These are phyloP conservation scores for Acrobasis suavella DNA, from an alignment of 2,888 invertebrate genomes.

Conservation along the genomic window DNA sequence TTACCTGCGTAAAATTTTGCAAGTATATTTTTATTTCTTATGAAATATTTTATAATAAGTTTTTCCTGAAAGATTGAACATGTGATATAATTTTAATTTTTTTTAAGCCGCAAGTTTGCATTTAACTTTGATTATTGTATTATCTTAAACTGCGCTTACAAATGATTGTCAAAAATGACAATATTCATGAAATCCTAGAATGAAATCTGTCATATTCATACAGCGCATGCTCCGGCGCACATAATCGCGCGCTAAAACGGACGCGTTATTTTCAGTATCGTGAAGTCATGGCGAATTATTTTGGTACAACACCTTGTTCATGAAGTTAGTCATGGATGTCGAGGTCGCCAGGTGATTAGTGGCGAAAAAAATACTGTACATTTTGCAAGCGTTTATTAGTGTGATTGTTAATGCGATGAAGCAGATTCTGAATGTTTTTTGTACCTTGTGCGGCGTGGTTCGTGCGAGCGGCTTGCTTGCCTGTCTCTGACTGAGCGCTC, in stretches of 20 bases:
- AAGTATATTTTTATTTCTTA: too few relatives aligned
- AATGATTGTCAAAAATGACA: not conserved
- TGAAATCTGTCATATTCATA: not conserved
- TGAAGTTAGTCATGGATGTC: slow-evolving; percentile 70
- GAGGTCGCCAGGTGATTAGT: slow-evolving; percentile 67
- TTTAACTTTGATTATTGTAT: not conserved
- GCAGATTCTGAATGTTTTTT: slow-evolving; percentile 52
- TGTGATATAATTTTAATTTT: too few relatives aligned
- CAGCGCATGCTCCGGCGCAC: slow-evolving; percentile 13
- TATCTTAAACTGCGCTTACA: not conserved
- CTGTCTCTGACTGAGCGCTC: slow-evolving; percentile 72
- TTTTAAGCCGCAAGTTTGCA: too few relatives aligned
- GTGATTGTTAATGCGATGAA: slow-evolving; percentile 64
- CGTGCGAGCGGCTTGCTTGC: slow-evolving; percentile 79
- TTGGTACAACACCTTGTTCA: slow-evolving; percentile 67
- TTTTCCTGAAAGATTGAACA: too few relatives aligned
- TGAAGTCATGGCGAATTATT: slow-evolving; percentile 76
- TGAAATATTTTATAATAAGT: too few relatives aligned
- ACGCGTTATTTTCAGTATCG: slow-evolving; percentile 70
- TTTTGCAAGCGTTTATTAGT: slow-evolving; percentile 73
- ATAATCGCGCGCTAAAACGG: slow-evolving; percentile 40
- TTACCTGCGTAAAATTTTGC: too few relatives aligned
- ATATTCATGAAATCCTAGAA: not conserved
- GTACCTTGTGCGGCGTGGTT: slow-evolving; percentile 79
- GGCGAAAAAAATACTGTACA: slow-evolving; percentile 48